Evolutionary conservation across 2,888 invertebrate genomes (phyloP), one percentile per base, ranked within the genome.

Genomic region (Cabera pusaria): DNA sequence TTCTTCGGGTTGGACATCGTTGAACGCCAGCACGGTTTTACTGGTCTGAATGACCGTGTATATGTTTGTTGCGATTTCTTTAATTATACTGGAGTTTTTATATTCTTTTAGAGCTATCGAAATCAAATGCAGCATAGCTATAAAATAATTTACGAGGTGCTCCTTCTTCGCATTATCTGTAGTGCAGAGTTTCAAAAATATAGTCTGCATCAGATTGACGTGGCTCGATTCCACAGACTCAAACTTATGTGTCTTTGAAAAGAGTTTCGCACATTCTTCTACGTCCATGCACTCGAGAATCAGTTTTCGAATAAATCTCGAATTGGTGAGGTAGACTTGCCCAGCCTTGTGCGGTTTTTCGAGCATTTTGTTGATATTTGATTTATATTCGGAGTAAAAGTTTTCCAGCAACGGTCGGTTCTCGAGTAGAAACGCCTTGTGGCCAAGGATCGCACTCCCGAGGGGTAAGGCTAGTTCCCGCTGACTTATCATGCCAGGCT

Each of bases 281-380:
- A 77, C 46, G 0, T 90, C 85, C 91, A 93, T 91, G 56, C 90
- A 92, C 50, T 86, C 82, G 0, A 91, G 72, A 19, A 94, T 89
- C 24, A 95, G 66, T 49, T 90, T 87, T 4, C 81, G 78, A 11
- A 93, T 85, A n/a, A 92, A 90, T 32, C 79, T 67, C 38, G 91
- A 86, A 64, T 93, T 91, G 35, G 90, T 89, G 22, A 91, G 77
- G 49, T 93, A 93, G 29, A 93, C 90, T 50, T 91, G 91, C 0
- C 92, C 92, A 2, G 91, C 92, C 76, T 94, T 94, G 44, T 93
- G 92, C 0, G 93, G 94, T 60, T 93, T 93, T 56, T 93, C 92
- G 21, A 94, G 73, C 43, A 91, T 84, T 69, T 92, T 92, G 28
- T 84, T 68, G 17, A 95, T 90, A 45, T 93, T 92, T 0, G 87